Evolutionary conservation across 2,888 invertebrate genomes (phyloP).

Genomic region (Hypselothyrea guttata): DNA sequence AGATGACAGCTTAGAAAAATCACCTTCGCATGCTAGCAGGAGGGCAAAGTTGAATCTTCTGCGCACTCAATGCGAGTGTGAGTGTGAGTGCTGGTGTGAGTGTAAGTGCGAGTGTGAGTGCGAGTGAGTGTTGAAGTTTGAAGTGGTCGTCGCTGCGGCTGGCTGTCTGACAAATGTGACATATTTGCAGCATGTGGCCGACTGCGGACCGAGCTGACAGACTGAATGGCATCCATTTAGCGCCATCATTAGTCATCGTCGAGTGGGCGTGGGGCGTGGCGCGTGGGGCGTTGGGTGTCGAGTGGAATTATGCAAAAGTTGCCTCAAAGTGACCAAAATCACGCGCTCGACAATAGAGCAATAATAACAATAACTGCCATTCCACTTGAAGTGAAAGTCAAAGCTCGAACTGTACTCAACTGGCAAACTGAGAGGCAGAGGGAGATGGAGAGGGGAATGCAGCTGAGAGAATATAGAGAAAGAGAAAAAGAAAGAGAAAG

Average conservation of each 20-base stretch:
- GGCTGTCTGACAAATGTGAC: constrained; percentile 67
- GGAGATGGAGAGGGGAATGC: constrained; percentile 8
- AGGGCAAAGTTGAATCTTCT: background rate
- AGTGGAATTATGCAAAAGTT: constrained; percentile 74
- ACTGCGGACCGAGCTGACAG: constrained; percentile 12
- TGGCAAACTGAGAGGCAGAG: constrained; percentile 5
- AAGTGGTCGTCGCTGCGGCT: constrained; percentile 52
- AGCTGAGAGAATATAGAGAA: background rate
- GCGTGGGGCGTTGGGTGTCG: too few species aligned
- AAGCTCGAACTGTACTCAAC: constrained; percentile 22
- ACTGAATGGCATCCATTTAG: background rate
- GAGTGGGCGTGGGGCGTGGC: too few species aligned
- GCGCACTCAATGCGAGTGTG: background rate
- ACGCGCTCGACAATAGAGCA: constrained; percentile 37
- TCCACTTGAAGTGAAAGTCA: constrained; percentile 41
- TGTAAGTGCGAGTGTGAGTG: constrained; percentile 1
- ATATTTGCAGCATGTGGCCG: constrained; percentile 58
- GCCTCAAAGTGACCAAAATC: constrained; percentile 56
- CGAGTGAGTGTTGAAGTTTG: constrained; percentile 40
- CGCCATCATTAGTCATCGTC: constrained; percentile 74
- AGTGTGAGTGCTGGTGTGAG: too few species aligned
- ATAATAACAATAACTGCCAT: constrained; percentile 34
- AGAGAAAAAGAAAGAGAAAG: too few species aligned
- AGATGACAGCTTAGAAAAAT: constrained; percentile 75
- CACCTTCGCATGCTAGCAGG: constrained; percentile 33